Evolutionary conservation across 1,140 invertebrate genomes (phyloP), one percentile per base, ranked within the genome.

Genomic region (Streblospio benedicti): DNA sequence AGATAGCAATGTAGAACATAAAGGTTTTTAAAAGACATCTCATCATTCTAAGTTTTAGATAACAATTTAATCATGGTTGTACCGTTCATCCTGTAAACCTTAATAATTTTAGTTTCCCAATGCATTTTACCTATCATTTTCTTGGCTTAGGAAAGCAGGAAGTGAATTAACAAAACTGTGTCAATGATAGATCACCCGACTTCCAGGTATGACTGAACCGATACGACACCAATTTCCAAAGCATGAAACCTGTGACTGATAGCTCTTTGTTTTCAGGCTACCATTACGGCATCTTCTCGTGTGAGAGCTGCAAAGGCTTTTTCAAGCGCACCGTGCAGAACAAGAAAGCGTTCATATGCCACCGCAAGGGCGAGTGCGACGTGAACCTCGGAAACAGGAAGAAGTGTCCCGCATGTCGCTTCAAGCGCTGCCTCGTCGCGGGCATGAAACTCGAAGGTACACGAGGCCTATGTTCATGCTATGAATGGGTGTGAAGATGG

Each of bases 301-400:
- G 93, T 79, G 93, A 97, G 74, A 93, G 90, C 12, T 97, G 83
- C 67, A 98, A 98, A 81, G 94, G 94, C 2, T 98, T 98, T 78
- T 98, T 98, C 80, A 97, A 97, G 77, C 83, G 94, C 62, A 97
- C 93, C 43, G 94, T 97, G 3, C 93, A 97, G 80, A 98, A 98
- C 75, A 85, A 93, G 53, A 96, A 97, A 79, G 91, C 93, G 73
- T 97, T 97, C 78, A 88, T 92, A 60, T 98, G 94, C 75, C 82
- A 95, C 47, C 83, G 91, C 45, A 90, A 91, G 16, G 89, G 89
- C 0, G 86, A 87, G 55, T 97, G 94, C 79, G 88, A 90, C 2
- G 89, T 96, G 16, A 90, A 71, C 30, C 89, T 94, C 12, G 87
- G 87, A 5, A 96, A 92, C 27, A 81, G 94, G 31, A 97, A 98